A percentile compares a stretch with the other conserved stretches of the same genome.
Conservation (phyloP, 2,888 invertebrate genomes). For the Stenodera caucasica region DNA sequence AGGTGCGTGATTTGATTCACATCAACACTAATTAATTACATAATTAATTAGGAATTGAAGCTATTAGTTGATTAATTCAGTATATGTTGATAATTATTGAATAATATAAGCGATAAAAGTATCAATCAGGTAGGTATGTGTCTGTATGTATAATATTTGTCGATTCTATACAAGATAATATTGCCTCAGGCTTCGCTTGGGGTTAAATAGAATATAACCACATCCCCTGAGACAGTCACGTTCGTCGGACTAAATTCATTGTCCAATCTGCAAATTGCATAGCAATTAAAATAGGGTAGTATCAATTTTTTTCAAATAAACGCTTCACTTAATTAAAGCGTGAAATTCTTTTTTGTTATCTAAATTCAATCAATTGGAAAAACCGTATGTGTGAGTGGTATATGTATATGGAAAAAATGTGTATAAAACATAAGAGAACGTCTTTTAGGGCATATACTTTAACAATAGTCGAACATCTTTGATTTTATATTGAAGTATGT, state of each 20-base stretch:
- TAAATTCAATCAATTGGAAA: background rate
- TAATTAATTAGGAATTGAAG: too few species aligned
- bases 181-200: conserved; percentile 19
- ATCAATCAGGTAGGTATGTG: conserved; percentile 19
- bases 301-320: conserved; percentile 10
- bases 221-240: conserved; percentile 40
- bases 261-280: conserved; percentile 52
- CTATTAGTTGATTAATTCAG: background rate
- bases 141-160: conserved; percentile 13
- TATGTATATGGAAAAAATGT: too few species aligned
- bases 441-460: conserved; percentile 28
- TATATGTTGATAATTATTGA: background rate
- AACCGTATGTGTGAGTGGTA: too few species aligned
- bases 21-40: too few species aligned
- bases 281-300: conserved; percentile 47
- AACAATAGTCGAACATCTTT: conserved; percentile 40
- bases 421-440: conserved; percentile 17
- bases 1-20: too few species aligned
- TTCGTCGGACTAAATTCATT: conserved; percentile 48
- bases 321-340: conserved; percentile 17
- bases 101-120: conserved; percentile 9
- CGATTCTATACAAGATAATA: conserved; percentile 3
- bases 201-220: conserved; percentile 17
- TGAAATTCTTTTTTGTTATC: background rate
- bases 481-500: conserved; percentile 43